Evolutionary conservation across 2,113 vertebrate species (phyloP).

Genomic region (Indicator indicator): DNA sequence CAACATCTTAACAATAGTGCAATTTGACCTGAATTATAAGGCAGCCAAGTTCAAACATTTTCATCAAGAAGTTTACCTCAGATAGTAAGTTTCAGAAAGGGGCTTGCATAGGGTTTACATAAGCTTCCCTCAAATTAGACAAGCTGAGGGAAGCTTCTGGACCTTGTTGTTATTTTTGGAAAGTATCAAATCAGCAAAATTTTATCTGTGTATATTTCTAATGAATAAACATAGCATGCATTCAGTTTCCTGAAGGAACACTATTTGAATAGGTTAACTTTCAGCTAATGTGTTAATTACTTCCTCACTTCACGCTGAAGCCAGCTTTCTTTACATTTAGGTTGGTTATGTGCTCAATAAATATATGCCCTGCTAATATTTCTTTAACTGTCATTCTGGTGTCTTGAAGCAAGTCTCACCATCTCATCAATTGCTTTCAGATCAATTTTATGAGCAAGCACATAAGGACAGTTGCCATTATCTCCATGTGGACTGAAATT

Average conservation of each 20-base stretch:
- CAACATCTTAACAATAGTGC: not conserved
- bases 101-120: not conserved
- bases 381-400: not conserved
- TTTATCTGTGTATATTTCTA: not conserved
- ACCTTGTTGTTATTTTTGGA: not conserved
- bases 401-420: not conserved
- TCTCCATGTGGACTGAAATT: not conserved
- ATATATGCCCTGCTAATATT: not conserved
- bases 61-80: not conserved
- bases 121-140: not conserved
- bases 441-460: not conserved
- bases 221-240: not conserved
- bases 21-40: not conserved
- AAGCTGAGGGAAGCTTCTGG: not conserved
- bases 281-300: not conserved
- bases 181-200: not conserved
- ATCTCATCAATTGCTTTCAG: not conserved
- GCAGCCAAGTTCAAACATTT: not conserved
- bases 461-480: not conserved
- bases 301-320: not conserved
- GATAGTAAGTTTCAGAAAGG: not conserved
- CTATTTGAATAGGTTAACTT: not conserved
- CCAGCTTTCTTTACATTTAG: not conserved
- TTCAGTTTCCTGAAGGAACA: not conserved
- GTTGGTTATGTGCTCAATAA: not conserved